Evolutionary conservation across 2,797 vertebrate species (phyloP).

Genomic region (Peromyscus eremicus): DNA sequence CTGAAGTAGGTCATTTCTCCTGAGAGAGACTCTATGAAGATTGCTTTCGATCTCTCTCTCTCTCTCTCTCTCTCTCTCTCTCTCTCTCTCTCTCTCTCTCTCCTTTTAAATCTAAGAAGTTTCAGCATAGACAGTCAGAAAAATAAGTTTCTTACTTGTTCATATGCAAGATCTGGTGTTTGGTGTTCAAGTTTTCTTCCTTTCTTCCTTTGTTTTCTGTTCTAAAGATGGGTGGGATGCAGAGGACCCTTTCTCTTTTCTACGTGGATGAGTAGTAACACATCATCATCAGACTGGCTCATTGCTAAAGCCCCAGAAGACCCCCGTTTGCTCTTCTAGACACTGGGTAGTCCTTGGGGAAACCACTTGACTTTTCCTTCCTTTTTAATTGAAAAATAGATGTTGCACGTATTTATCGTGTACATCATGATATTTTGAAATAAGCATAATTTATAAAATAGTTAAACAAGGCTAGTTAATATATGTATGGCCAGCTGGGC

Average conservation of each 20-base stretch:
- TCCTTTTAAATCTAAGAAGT: constrained; percentile 54
- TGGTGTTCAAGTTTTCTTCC: not conserved
- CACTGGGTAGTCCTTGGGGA: not conserved
- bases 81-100: too few relatives aligned
- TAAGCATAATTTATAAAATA: not conserved
- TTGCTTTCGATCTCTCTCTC: constrained; percentile 51
- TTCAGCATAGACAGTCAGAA: not conserved
- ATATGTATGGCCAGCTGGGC: not conserved
- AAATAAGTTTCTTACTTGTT: constrained; percentile 61
- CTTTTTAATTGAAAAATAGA: not conserved
- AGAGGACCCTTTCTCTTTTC: not conserved
- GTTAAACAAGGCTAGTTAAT: not conserved
- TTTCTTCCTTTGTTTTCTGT: not conserved
- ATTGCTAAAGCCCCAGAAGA: not conserved
- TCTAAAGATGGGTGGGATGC: not conserved
- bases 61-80: not conserved
- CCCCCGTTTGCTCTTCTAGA: not conserved
- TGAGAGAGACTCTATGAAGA: constrained; percentile 66
- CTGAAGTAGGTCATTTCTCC: constrained; percentile 78
- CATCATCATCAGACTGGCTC: not conserved
- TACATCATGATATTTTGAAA: not conserved
- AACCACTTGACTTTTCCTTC: not conserved
- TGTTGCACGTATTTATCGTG: not conserved
- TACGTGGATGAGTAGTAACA: not conserved
- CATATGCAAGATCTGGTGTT: not conserved